These are phyloP conservation scores for Misgurnus anguillicaudatus DNA, from an alignment of 2,113 vertebrate species.

Conservation along the genomic window DNA sequence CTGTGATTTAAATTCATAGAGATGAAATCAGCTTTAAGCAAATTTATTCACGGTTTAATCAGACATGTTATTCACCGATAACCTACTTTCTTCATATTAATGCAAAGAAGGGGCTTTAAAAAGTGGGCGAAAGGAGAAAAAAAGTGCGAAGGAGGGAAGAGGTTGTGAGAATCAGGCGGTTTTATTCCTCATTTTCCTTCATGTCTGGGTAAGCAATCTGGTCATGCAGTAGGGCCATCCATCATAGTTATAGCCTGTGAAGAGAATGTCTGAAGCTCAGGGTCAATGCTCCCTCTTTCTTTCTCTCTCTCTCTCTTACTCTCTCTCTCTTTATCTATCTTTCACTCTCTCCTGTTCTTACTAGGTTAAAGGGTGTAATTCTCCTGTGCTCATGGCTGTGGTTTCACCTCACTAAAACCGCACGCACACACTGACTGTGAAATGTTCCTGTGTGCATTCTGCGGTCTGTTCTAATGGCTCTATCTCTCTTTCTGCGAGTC, in stretches of 20 bases:
- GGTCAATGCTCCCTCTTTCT: constrained; percentile 37
- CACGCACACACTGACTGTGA: background rate
- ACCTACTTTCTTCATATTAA: constrained; percentile 38
- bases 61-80: constrained; percentile 44
- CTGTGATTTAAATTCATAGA: constrained; percentile 4
- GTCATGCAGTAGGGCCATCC: constrained; percentile 63
- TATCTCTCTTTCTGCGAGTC: constrained; percentile 3
- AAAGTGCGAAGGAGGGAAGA: constrained; percentile 15
- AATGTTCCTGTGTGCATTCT: constrained; percentile 4
- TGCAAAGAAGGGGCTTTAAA: constrained; percentile 1
- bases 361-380: constrained; percentile 50
- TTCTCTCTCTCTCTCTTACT: constrained; percentile 7
- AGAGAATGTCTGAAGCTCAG: constrained; percentile 59
- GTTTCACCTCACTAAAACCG: constrained; percentile 35
- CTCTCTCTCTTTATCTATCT: background rate
- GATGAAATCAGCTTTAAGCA: constrained; percentile 26
- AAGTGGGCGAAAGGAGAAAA: constrained; percentile 9
- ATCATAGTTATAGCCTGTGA: constrained; percentile 69
- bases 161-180: constrained; percentile 55
- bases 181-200: constrained; percentile 68
- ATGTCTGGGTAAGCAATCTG: constrained; percentile 75
- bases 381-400: constrained; percentile 56
- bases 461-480: background rate
- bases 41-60: constrained; percentile 48
- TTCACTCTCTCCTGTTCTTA: constrained; percentile 6